Evolutionary conservation across 2,888 invertebrate species (phyloP).

Genomic region (Drosophila gaucha): DNA sequence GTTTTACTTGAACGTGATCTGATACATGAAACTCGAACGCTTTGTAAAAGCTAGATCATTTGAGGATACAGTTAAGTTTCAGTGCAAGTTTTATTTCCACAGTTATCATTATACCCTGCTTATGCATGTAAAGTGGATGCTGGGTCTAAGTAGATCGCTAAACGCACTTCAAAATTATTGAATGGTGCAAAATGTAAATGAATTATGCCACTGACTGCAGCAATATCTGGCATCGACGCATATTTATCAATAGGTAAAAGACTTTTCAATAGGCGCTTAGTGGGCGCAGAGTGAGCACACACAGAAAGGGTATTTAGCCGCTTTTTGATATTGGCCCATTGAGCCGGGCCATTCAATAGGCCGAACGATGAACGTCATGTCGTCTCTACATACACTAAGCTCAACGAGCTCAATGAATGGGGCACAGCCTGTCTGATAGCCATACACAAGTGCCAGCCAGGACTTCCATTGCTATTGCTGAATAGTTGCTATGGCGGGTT

Average conservation of each 20-base stretch:
- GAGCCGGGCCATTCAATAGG: conserved; percentile 64
- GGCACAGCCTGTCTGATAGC: conserved; percentile 30
- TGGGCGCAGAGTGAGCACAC: conserved; percentile 13
- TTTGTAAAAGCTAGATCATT: too few relatives aligned
- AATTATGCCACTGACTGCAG: conserved; percentile 48
- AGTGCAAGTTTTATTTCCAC: neutral
- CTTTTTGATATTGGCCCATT: conserved; percentile 69
- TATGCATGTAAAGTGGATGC: neutral
- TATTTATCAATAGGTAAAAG: conserved; percentile 61
- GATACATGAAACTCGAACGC: too few relatives aligned
- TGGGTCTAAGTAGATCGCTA: conserved; percentile 11
- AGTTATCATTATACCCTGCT: neutral
- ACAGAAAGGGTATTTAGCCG: conserved; percentile 73
- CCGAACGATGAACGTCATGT: conserved; percentile 28
- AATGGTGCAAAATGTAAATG: conserved; percentile 36
- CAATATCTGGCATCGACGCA: conserved; percentile 19
- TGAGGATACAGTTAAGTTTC: too few relatives aligned
- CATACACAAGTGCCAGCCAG: conserved; percentile 1
- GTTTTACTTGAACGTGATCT: too few relatives aligned
- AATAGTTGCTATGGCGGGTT: too few relatives aligned
- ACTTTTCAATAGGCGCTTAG: conserved; percentile 52
- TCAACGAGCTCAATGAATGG: conserved; percentile 50
- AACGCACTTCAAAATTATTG: conserved; percentile 29
- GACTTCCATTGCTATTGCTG: too few relatives aligned
- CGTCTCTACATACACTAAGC: conserved; percentile 27